A percentile compares a stretch with the other conserved stretches of the same genome.
Conservation (phyloP, 2,113 vertebrate species). For the Carassius auratus region DNA sequence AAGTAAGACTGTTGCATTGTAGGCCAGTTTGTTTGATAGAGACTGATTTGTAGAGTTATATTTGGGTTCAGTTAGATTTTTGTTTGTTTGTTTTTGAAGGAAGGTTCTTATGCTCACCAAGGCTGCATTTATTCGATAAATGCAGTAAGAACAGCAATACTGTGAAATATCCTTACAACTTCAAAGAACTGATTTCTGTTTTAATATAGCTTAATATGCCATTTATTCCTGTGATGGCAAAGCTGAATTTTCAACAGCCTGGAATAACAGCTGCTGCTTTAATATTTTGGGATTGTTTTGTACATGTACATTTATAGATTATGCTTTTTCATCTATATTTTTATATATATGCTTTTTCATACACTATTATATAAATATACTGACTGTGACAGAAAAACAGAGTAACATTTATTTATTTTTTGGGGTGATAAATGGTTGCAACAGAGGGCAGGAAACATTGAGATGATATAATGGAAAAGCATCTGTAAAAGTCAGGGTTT, state of each 20-base stretch:
- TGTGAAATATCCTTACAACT: too few relatives aligned
- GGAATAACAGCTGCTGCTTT: too few relatives aligned
- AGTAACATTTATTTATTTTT: not conserved
- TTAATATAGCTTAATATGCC: too few relatives aligned
- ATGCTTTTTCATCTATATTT: too few relatives aligned
- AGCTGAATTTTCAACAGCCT: too few relatives aligned
- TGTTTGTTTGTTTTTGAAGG: not conserved
- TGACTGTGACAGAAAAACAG: slow-evolving; percentile 1
- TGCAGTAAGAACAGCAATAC: too few relatives aligned
- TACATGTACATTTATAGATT: too few relatives aligned
- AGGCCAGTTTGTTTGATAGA: not conserved
- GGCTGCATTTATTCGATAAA: too few relatives aligned
- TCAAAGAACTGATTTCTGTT: too few relatives aligned
- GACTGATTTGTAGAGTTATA: not conserved
- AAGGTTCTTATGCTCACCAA: not conserved
- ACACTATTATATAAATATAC: not conserved
- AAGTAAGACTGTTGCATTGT: not conserved
- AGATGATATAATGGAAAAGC: slow-evolving; percentile 39
- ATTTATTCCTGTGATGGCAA: too few relatives aligned
- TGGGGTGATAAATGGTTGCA: not conserved
- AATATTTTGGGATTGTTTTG: too few relatives aligned
- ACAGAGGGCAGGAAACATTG: not conserved
- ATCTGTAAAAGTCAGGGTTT: slow-evolving; percentile 53
- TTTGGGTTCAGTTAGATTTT: not conserved
- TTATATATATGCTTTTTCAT: not conserved